Evolutionary conservation across 2,888 invertebrate species (phyloP).

Genomic region (Gymnoscelis rufifasciata): DNA sequence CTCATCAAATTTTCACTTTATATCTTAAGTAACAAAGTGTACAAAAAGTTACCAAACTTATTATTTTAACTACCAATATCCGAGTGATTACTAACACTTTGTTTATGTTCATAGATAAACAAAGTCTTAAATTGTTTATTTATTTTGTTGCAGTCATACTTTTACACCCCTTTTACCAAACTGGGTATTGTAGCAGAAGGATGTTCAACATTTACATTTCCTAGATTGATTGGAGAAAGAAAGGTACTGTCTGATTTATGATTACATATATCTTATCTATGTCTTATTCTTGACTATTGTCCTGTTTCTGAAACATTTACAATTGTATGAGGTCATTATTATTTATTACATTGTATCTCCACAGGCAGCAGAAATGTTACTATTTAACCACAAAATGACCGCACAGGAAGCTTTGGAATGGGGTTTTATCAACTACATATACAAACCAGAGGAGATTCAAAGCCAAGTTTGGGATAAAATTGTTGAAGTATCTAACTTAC

Average conservation of each 20-base stretch:
- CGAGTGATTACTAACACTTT: too few species aligned
- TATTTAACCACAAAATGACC: slow-evolving; percentile 86
- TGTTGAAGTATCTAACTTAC: slow-evolving; percentile 74
- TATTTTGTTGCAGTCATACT: slow-evolving; percentile 84
- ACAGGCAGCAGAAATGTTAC: slow-evolving; percentile 80
- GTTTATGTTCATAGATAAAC: too few species aligned
- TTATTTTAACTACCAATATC: too few species aligned
- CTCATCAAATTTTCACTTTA: too few species aligned
- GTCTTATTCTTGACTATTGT: too few species aligned
- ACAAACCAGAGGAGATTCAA: slow-evolving; percentile 81
- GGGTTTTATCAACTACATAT: slow-evolving; percentile 89
- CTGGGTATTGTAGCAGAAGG: slow-evolving; percentile 94
- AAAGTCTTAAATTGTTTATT: too few species aligned
- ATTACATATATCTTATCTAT: too few species aligned
- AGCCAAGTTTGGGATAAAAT: slow-evolving; percentile 79
- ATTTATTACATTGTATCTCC: slow-evolving; percentile 23
- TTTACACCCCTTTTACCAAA: slow-evolving; percentile 91
- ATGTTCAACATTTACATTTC: slow-evolving; percentile 92
- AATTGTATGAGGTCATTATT: too few species aligned
- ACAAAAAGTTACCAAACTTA: too few species aligned
- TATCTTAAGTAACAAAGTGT: too few species aligned
- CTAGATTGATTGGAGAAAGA: slow-evolving; percentile 88
- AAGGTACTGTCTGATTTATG: too few species aligned
- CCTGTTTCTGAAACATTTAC: too few species aligned
- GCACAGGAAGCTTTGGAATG: slow-evolving; percentile 87